phyloP scores from a whole-genome alignment of 2,888 invertebrate species.

The Agrochola circellaris region DNA sequence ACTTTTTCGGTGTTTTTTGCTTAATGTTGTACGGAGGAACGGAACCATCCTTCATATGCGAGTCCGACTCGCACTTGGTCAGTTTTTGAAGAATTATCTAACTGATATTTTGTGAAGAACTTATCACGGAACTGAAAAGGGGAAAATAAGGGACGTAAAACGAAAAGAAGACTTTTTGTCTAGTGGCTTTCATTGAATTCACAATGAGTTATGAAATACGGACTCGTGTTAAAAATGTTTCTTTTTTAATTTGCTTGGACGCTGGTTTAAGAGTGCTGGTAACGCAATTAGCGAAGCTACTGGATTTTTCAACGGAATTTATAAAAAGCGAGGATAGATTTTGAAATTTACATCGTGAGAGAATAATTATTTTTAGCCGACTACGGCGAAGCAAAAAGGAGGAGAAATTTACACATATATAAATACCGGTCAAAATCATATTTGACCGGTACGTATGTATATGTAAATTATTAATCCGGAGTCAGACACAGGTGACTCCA shows the following conservation, averaged over 20 bases:
- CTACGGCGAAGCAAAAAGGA: too few relatives aligned
- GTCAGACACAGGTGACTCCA: too few relatives aligned
- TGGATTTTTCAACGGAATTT: not conserved
- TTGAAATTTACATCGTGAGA: not conserved
- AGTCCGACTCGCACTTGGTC: not conserved
- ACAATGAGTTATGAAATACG: conserved; percentile 47
- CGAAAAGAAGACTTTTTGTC: conserved; percentile 37
- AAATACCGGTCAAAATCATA: too few relatives aligned
- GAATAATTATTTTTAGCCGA: not conserved
- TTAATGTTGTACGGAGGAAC: too few relatives aligned
- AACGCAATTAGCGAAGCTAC: conserved; percentile 35
- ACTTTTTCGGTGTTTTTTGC: too few relatives aligned
- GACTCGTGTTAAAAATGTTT: conserved; percentile 22
- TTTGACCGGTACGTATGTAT: too few relatives aligned
- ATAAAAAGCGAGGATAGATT: not conserved
- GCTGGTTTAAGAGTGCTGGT: conserved; percentile 2
- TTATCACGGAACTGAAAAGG: conserved; percentile 28
- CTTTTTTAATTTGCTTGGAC: conserved; percentile 33
- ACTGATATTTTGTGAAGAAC: conserved; percentile 43
- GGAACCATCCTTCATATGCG: too few relatives aligned
- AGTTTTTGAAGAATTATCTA: conserved; percentile 21
- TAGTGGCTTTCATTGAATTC: conserved; percentile 46
- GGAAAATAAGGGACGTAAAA: conserved; percentile 17
- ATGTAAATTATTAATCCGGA: too few relatives aligned
- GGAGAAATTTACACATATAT: too few relatives aligned